A percentile compares a stretch with the other conserved stretches of the same genome.
These are phyloP conservation scores for Pedetes capensis DNA, from an alignment of 2,113 vertebrate species.

Conservation along the genomic window DNA sequence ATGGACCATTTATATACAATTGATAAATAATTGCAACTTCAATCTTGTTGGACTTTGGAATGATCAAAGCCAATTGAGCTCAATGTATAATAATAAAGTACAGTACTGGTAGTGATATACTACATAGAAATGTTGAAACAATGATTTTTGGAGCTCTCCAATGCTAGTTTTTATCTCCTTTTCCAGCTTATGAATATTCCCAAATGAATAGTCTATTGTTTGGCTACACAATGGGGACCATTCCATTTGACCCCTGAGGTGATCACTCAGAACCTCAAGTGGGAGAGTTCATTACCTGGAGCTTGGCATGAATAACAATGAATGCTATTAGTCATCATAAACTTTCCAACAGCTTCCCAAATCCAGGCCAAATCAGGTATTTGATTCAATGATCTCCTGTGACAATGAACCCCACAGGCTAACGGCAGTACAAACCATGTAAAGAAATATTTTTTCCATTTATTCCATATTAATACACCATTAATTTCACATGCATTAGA, in stretches of 20 bases:
- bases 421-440: not conserved
- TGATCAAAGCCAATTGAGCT: constrained; percentile 11
- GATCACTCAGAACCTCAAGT: constrained; percentile 41
- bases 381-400: constrained; percentile 40
- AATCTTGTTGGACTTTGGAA: not conserved
- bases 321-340: constrained; percentile 63
- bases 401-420: constrained; percentile 11
- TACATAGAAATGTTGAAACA: not conserved
- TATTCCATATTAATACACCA: constrained; percentile 25
- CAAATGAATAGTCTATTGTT: constrained; percentile 60
- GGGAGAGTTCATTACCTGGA: constrained; percentile 62
- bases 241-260: constrained; percentile 27
- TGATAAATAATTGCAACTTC: not conserved
- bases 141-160: not conserved
- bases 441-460: constrained; percentile 21
- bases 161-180: constrained; percentile 12
- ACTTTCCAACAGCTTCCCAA: constrained; percentile 59
- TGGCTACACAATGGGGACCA: constrained; percentile 21
- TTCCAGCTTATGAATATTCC: not conserved
- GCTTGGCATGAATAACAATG: constrained; percentile 56
- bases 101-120: not conserved
- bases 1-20: not conserved
- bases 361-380: constrained; percentile 34
- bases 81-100: constrained; percentile 26
- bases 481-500: not conserved